phyloP scores from a whole-genome alignment of 2,888 invertebrate species.

The Lasius fuliginosus region DNA sequence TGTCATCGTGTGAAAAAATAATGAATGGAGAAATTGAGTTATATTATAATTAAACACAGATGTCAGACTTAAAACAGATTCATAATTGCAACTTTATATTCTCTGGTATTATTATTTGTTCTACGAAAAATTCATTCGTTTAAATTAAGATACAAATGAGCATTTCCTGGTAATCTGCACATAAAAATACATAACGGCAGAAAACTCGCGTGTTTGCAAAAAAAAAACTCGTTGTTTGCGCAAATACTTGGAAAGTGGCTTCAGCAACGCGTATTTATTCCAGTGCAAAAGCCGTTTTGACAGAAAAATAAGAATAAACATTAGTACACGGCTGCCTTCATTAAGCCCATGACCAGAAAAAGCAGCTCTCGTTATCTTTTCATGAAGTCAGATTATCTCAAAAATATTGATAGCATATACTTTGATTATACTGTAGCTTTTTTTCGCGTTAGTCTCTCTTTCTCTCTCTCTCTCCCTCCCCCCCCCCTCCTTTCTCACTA shows the following conservation, averaged over 20 bases:
- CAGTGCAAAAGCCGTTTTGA: background rate
- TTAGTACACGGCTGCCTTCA: slow-evolving; percentile 20
- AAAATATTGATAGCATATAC: slow-evolving; percentile 10
- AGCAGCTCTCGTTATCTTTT: slow-evolving; percentile 33
- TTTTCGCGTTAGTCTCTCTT: background rate
- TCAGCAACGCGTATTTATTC: slow-evolving; percentile 13
- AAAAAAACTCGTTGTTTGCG: slow-evolving; percentile 31
- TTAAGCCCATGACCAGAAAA: slow-evolving; percentile 5
- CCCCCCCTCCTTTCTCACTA: background rate
- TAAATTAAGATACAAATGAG: slow-evolving; percentile 15
- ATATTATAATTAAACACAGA: slow-evolving; percentile 13
- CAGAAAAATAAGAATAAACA: slow-evolving; percentile 21
- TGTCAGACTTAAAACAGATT: slow-evolving; percentile 23
- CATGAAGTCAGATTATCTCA: slow-evolving; percentile 26
- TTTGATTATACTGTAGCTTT: slow-evolving; percentile 30
- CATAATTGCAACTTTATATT: background rate
- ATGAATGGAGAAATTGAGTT: slow-evolving; percentile 7
- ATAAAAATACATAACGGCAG: background rate
- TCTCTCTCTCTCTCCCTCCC: background rate
- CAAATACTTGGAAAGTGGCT: slow-evolving; percentile 15
- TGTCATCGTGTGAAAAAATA: background rate
- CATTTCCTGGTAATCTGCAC: background rate
- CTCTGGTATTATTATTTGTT: slow-evolving; percentile 3
- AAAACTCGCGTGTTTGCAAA: background rate
- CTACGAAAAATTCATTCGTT: slow-evolving; percentile 10